Percentiles rank a stretch among this genome's conserved stretches.
Evolutionary conservation across 2,113 vertebrate genomes (phyloP).

Genomic region (Xerus inauris): DNA sequence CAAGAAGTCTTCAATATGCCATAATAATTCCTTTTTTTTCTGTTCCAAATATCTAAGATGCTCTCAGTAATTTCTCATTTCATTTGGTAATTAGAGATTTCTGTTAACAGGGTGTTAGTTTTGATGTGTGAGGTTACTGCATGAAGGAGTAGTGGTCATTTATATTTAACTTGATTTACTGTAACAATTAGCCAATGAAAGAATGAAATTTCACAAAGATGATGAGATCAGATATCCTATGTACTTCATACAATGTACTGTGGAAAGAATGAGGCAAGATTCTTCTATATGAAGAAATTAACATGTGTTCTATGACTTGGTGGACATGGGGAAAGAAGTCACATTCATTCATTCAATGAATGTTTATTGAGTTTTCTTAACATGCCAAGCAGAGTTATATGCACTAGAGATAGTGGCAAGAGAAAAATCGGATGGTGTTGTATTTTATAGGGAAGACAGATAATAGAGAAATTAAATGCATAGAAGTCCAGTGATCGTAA

Average conservation of each 20-base stretch:
- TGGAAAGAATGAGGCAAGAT: background rate
- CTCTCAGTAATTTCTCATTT: background rate
- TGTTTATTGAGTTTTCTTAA: background rate
- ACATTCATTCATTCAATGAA: background rate
- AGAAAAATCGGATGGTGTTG: background rate
- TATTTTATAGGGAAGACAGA: background rate
- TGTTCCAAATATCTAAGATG: background rate
- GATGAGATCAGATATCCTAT: background rate
- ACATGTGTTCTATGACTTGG: background rate
- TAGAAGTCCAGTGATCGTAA: background rate
- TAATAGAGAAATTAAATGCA: background rate
- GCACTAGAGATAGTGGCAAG: background rate
- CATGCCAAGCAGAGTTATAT: background rate
- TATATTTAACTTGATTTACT: background rate
- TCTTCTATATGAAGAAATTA: background rate
- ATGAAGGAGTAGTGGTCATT: background rate
- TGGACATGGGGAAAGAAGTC: background rate
- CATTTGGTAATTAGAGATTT: conserved; percentile 16
- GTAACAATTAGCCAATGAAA: background rate
- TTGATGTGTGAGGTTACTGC: background rate
- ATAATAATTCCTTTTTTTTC: background rate
- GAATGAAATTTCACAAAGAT: background rate
- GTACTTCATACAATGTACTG: background rate
- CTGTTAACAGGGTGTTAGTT: background rate
- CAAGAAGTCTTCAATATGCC: background rate